phyloP scores from a whole-genome alignment of 30 jellyfish, hydroid and myxozoan genomes.

The Sanderia malayensis region DNA sequence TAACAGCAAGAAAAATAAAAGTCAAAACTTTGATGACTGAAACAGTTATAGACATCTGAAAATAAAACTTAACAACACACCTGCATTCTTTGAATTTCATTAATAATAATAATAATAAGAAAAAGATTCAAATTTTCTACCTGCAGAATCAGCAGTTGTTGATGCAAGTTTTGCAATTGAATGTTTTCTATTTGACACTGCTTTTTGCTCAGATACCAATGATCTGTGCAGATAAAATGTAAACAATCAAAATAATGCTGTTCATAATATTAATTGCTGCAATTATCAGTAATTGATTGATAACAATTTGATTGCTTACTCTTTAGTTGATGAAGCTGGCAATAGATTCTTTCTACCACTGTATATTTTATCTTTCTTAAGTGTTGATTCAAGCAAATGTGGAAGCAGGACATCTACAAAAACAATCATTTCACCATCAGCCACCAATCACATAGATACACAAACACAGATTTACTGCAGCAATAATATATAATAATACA shows the following conservation, averaged over 20 bases:
- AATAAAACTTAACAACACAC: too few relatives aligned
- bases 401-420: conserved; percentile 53
- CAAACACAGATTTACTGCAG: too few relatives aligned
- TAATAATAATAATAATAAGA: too few relatives aligned
- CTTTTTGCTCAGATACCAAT: not conserved
- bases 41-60: too few relatives aligned
- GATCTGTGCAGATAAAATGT: not conserved
- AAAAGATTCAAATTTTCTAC: not conserved
- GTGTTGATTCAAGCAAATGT: conserved; percentile 29
- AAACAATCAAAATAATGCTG: not conserved
- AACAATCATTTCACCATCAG: not conserved
- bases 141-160: not conserved
- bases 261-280: too few relatives aligned
- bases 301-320: not conserved
- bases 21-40: too few relatives aligned
- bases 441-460: too few relatives aligned
- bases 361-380: conserved; percentile 32
- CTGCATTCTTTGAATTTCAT: too few relatives aligned
- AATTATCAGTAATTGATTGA: too few relatives aligned
- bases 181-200: not conserved
- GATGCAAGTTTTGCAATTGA: conserved; percentile 1
- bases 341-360: conserved; percentile 24
- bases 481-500: not conserved
- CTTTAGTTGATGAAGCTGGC: conserved; percentile 23
- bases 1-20: not conserved